Evolutionary conservation across 2,113 vertebrate species (phyloP).

Genomic region (Takifugu flavidus): DNA sequence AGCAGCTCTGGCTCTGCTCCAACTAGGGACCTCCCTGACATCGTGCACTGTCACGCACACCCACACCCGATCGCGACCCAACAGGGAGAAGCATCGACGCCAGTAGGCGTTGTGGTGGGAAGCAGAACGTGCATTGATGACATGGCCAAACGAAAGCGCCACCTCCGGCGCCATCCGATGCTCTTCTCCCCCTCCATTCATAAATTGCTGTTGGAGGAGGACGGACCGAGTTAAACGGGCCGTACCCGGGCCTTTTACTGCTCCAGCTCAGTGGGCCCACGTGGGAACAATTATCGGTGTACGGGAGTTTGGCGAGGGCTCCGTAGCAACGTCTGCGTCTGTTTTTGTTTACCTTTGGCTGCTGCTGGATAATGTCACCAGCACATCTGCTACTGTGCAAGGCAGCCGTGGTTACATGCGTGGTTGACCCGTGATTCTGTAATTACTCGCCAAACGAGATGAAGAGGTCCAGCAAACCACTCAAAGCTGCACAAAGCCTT

Average conservation of each 20-base stretch:
- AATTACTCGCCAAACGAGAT: slow-evolving; percentile 77
- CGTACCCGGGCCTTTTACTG: slow-evolving; percentile 57
- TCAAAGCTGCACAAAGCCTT: slow-evolving; percentile 64
- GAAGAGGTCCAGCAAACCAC: slow-evolving; percentile 74
- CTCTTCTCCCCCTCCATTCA: slow-evolving; percentile 61
- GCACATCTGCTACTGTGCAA: slow-evolving; percentile 83
- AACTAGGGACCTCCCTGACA: slow-evolving; percentile 63
- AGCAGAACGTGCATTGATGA: neutral
- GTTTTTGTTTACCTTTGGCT: slow-evolving; percentile 80
- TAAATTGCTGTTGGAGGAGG: slow-evolving; percentile 65
- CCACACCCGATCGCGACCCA: slow-evolving; percentile 23
- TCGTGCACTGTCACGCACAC: slow-evolving; percentile 50
- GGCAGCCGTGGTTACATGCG: slow-evolving; percentile 78
- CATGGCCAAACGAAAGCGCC: slow-evolving; percentile 10
- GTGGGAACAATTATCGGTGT: slow-evolving; percentile 75
- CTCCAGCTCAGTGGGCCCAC: slow-evolving; percentile 63
- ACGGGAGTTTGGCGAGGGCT: slow-evolving; percentile 70
- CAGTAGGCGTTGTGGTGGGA: slow-evolving; percentile 1
- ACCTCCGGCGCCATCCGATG: slow-evolving; percentile 32
- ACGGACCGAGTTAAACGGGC: slow-evolving; percentile 59
- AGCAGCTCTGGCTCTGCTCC: slow-evolving; percentile 55
- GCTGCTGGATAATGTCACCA: slow-evolving; percentile 69
- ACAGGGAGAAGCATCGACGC: slow-evolving; percentile 22
- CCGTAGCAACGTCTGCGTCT: slow-evolving; percentile 78
- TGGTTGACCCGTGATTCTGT: slow-evolving; percentile 80